A percentile compares a stretch with the other conserved stretches of the same genome.
These are phyloP conservation scores for Syrphus vitripennis DNA, from an alignment of 2,888 invertebrate genomes.

Conservation along the genomic window DNA sequence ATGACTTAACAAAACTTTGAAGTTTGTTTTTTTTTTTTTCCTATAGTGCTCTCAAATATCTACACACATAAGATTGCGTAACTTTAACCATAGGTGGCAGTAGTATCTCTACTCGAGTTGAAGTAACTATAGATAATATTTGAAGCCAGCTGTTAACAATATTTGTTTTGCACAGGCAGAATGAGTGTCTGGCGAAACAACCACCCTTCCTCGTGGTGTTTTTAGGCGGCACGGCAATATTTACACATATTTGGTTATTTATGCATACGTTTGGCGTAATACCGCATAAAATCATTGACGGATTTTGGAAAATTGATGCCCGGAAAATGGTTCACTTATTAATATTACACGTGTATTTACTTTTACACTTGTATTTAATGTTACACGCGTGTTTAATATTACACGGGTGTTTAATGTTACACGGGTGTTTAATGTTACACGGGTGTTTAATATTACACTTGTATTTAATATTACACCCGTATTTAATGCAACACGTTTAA, in stretches of 20 bases:
- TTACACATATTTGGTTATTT: slow-evolving; percentile 16
- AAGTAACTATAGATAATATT: neutral
- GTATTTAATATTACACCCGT: no score
- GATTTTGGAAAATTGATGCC: neutral
- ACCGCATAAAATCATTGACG: neutral
- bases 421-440: no score
- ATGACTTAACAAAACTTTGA: slow-evolving; percentile 39
- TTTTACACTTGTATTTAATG: no score
- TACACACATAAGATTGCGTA: slow-evolving; percentile 38
- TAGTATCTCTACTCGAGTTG: neutral
- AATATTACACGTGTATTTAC: no score
- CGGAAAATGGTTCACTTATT: neutral
- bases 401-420: no score
- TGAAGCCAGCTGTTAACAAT: slow-evolving; percentile 49
- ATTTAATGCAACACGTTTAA: no score
- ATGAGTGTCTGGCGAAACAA: slow-evolving; percentile 12
- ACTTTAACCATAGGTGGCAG: slow-evolving; percentile 50
- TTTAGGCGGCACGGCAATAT: slow-evolving; percentile 28
- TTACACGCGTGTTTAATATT: no score
- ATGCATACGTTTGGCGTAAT: slow-evolving; percentile 18
- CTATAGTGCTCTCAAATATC: slow-evolving; percentile 14
- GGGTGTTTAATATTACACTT: no score
- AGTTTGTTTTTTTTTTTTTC: slow-evolving; percentile 37
- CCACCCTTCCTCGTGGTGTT: slow-evolving; percentile 6
- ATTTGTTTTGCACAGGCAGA: slow-evolving; percentile 11